These are phyloP conservation scores for Octopus sinensis DNA, from an alignment of 1,140 invertebrate species.

Conservation along the genomic window DNA sequence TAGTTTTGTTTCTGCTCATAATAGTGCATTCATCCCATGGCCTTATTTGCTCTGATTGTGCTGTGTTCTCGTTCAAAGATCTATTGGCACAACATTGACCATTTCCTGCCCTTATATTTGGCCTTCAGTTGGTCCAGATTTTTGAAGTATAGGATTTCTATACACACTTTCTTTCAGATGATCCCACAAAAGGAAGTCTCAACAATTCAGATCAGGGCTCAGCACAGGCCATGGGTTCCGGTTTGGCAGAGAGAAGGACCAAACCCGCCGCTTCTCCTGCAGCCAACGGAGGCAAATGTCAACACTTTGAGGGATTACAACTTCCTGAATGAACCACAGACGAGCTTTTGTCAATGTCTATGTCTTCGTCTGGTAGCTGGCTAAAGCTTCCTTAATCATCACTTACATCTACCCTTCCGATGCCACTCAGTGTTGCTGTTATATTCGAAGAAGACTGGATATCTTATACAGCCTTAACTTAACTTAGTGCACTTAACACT, in stretches of 20 bases:
- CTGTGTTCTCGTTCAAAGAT: background rate
- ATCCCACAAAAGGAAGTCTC: background rate
- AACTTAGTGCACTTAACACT: too few relatives aligned
- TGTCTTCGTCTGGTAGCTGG: background rate
- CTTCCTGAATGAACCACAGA: background rate
- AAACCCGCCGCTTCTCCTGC: background rate
- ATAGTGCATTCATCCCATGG: background rate
- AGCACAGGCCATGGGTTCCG: background rate
- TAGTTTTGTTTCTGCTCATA: too few relatives aligned
- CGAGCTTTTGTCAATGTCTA: constrained; percentile 5
- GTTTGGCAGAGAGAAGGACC: background rate
- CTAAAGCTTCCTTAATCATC: background rate
- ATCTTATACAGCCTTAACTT: too few relatives aligned
- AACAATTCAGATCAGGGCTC: background rate
- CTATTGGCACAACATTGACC: background rate
- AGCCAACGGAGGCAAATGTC: constrained; percentile 1
- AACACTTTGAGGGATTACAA: constrained; percentile 5
- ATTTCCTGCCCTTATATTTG: background rate
- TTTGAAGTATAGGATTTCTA: constrained; percentile 10
- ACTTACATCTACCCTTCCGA: background rate
- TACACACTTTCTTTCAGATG: constrained; percentile 9
- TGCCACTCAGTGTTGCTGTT: background rate
- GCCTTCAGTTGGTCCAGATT: constrained; percentile 10
- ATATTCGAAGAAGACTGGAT: background rate
- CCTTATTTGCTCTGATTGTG: constrained; percentile 1